These are phyloP conservation scores for Todiramphus saurophagus DNA, from an alignment of 2,113 vertebrate genomes.

Conservation along the genomic window DNA sequence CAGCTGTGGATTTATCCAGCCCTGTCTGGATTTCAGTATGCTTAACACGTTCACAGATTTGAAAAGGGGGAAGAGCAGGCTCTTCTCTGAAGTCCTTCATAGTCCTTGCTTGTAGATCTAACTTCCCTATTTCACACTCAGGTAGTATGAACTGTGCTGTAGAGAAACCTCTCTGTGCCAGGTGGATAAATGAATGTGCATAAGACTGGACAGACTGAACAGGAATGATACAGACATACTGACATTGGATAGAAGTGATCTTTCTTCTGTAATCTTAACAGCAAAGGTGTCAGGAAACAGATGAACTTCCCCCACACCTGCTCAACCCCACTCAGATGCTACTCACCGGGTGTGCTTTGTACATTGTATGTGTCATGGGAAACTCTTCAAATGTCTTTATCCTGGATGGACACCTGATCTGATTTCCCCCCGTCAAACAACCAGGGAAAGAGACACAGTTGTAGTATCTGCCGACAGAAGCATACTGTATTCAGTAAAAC, in stretches of 20 bases:
- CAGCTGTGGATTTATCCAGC: neutral
- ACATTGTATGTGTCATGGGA: conserved; percentile 84
- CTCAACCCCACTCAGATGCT: neutral
- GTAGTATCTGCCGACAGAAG: conserved; percentile 84
- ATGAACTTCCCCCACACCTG: neutral
- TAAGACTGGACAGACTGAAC: conserved; percentile 2
- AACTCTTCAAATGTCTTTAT: conserved; percentile 96
- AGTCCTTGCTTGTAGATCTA: neutral
- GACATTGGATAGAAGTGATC: neutral
- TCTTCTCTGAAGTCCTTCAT: neutral
- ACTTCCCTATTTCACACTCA: neutral
- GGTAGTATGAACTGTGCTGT: neutral
- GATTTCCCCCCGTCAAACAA: conserved; percentile 82
- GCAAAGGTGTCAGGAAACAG: conserved; percentile 2
- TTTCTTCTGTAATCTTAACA: neutral
- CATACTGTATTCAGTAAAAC: neutral
- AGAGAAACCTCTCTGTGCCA: neutral
- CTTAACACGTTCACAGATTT: neutral
- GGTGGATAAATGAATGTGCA: neutral
- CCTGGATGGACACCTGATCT: conserved; percentile 81
- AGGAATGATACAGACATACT: conserved; percentile 36
- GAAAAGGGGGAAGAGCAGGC: neutral
- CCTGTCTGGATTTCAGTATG: neutral
- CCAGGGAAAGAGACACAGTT: conserved; percentile 93
- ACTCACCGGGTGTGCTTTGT: conserved; percentile 86